These are phyloP conservation scores for Tonatia bakeri DNA, from an alignment of 2,113 vertebrate genomes.

Conservation along the genomic window DNA sequence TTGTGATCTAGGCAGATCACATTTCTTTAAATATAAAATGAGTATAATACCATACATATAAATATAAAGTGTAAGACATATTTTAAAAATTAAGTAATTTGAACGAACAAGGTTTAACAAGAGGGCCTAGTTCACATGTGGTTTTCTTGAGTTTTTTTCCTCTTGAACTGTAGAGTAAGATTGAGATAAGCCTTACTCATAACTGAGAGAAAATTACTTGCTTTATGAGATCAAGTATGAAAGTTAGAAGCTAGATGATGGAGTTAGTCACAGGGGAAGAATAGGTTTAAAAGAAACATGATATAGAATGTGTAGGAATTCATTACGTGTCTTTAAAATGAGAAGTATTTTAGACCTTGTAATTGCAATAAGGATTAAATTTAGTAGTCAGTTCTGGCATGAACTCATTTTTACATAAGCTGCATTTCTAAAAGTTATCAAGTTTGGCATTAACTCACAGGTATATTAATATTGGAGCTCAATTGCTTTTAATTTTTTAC, in stretches of 20 bases:
- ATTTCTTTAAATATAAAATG: slow-evolving; percentile 32
- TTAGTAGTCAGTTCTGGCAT: not conserved
- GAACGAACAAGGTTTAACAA: not conserved
- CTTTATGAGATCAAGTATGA: not conserved
- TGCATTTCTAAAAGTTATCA: not conserved
- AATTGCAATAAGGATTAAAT: slow-evolving; percentile 20
- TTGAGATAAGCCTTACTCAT: slow-evolving; percentile 3
- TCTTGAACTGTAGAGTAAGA: slow-evolving; percentile 3
- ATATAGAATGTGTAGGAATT: not conserved
- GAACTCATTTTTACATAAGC: not conserved
- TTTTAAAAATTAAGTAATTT: slow-evolving; percentile 47
- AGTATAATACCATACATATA: not conserved
- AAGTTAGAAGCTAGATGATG: slow-evolving; percentile 10
- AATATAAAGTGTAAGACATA: not conserved
- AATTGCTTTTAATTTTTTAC: not conserved
- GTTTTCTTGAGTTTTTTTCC: not conserved
- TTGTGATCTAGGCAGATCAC: not conserved
- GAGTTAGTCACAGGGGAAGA: not conserved
- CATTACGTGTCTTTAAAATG: slow-evolving; percentile 14
- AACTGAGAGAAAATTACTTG: slow-evolving; percentile 27
- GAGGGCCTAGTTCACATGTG: not conserved
- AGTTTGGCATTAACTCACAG: not conserved
- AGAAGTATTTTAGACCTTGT: slow-evolving; percentile 25
- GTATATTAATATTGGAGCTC: not conserved
- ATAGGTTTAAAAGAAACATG: not conserved